Evolutionary conservation across 1,140 invertebrate genomes (phyloP), one percentile per base, ranked within the genome.

Genomic region (Zaprionus tsacasi): DNA sequence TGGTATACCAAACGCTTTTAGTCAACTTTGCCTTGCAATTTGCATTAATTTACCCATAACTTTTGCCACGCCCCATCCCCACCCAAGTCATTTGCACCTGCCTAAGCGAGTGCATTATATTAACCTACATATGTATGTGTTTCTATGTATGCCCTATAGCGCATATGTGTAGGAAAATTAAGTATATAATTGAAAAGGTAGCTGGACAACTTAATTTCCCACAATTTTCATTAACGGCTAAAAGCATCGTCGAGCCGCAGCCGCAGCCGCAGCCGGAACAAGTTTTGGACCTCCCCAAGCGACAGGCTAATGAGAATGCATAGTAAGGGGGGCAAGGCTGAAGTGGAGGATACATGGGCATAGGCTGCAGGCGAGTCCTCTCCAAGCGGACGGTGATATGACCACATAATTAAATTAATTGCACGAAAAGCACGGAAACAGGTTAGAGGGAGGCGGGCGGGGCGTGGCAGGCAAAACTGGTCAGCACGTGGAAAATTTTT

Each of bases 351-450:
- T 7, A 45, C 6, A 45, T 38, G 13, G 55, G 17, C 21, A 21
- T 21, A n/a, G 27, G 60, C 30, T 21, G 54, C 52, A n/a, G 68
- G 2, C 2, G 30, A 40, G 38, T 40, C 13, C 38, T 40, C 45
- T 36, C 30, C 25, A 48, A 65, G 38, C 12, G 36, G 17, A 43
- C 56, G 81, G 81, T 76, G 79, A 81, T 70, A 40, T 76, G 82
- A 79, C 81, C 85, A 81, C 85, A 89, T 89, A 89, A 89, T 89
- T 89, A 89, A 89, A 89, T 89, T 89, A 89, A 85, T 89, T 89
- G 85, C 83, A 82, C 70, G 65, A 68, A 71, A 63, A 56, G 56
- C 57, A 45, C 40, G 63, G 36, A 78, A 78, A 64, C 67, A 40
- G 71, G 66, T 61, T 30, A 55, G 43, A 30, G 43, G 1, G 17